Evolutionary conservation across 2,888 invertebrate genomes (phyloP), one percentile per base, ranked within the genome.

Genomic region (Drosophila atripex): DNA sequence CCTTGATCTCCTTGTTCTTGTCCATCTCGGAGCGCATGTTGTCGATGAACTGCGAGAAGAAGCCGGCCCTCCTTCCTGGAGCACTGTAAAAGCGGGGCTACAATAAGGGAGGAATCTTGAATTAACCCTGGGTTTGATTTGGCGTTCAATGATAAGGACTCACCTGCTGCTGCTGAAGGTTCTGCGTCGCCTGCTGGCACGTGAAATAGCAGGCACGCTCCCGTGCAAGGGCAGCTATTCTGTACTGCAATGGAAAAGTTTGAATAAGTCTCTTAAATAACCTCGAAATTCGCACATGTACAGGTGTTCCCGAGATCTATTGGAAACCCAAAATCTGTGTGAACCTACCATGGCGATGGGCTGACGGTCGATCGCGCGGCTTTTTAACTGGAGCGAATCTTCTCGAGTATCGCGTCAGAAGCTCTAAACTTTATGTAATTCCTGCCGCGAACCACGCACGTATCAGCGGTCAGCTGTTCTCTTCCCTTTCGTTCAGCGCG

Each of bases 1-100:
- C 98, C 92, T 99, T 98, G 96, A 99, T 98, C 90, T 99, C 99
- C 91, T 99, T 99, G 92, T 98, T 99, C 90, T 98, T 98, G 14
- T 95, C 95, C 90, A 99, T 95, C 90, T 99, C 99, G 84, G 97
- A 97, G 90, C 95, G 96, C 73, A 99, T 95, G 90, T 99, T 99
- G 56, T 98, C 97, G 69, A 98, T 93, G 64, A 99, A 94, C 80
- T 97, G 95, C 1, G 96, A 95, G 83, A 99, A 94, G 91, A 99
- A 99, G 30, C 96, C 95, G 6, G 94, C 93, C 55, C 93, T 92
- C 69, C 93, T 86, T 50, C 88, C 88, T n/a, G 88, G 83, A 9
- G 80, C 64, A 16, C 89, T 88, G 53, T 90, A 90, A 71, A 84
- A 86, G n/a, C 89, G 88, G 76, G 89, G 69, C 69, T 76, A 51